These are phyloP conservation scores for Diplogasteroides magnus DNA, from an alignment of 1,140 invertebrate genomes.

Conservation along the genomic window DNA sequence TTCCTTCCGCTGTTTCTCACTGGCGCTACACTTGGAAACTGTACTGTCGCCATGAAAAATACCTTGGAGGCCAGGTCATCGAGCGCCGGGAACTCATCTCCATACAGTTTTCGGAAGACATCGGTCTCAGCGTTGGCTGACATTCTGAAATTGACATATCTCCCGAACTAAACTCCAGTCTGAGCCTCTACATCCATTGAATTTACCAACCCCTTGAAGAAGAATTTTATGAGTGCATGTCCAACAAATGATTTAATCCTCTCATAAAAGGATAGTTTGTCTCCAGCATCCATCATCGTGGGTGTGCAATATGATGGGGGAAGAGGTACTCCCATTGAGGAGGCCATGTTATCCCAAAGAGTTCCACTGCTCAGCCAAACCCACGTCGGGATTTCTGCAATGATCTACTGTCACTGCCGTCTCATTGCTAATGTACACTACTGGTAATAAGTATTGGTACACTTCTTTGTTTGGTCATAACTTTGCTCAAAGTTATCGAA, in stretches of 20 bases:
- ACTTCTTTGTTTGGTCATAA: too few species aligned
- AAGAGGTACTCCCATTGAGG: background rate
- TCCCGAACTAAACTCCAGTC: background rate
- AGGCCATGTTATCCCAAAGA: constrained; percentile 7
- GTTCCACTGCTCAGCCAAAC: constrained; percentile 15
- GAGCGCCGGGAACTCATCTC: constrained; percentile 14
- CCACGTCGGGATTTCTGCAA: constrained; percentile 18
- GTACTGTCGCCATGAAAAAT: background rate
- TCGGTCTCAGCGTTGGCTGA: constrained; percentile 16
- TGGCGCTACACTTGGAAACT: too few species aligned
- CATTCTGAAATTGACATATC: background rate
- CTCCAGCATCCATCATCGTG: constrained; percentile 15
- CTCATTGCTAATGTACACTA: too few species aligned
- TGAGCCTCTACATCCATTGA: too few species aligned
- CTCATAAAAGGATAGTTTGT: constrained; percentile 14
- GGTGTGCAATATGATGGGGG: constrained; percentile 2
- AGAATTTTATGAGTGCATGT: constrained; percentile 2
- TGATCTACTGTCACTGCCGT: too few species aligned
- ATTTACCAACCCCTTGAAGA: background rate
- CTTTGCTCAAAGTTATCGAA: too few species aligned
- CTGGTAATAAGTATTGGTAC: too few species aligned
- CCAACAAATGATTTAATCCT: constrained; percentile 19
- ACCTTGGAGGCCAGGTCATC: background rate
- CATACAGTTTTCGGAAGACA: constrained; percentile 20
- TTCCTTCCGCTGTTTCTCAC: too few species aligned